A percentile compares a stretch with the other conserved stretches of the same genome.
Conservation (phyloP, 2,113 vertebrate genomes). For the Labeo catla region DNA sequence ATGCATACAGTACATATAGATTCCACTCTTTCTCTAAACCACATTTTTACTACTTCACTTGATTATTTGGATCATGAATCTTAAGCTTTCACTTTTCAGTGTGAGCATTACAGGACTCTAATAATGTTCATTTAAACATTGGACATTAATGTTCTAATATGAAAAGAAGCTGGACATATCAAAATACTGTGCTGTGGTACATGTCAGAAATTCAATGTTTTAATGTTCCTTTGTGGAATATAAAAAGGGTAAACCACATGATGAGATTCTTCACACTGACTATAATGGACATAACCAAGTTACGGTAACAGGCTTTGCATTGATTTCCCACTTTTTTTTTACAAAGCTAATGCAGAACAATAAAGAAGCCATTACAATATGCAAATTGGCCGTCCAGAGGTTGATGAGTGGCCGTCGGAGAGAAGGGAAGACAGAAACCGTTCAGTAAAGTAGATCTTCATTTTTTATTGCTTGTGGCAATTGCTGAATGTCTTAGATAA, state of each 20-base stretch:
- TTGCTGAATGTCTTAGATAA: too few relatives aligned
- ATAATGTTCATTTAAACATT: neutral
- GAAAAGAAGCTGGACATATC: neutral
- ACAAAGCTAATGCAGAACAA: slow-evolving; percentile 60
- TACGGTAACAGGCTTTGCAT: slow-evolving; percentile 65
- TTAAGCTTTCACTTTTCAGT: neutral
- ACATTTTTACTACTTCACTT: neutral
- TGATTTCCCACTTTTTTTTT: slow-evolving; percentile 59
- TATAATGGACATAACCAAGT: slow-evolving; percentile 65
- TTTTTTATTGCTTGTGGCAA: neutral
- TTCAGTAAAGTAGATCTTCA: neutral
- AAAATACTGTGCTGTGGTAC: neutral
- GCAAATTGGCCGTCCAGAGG: slow-evolving; percentile 49
- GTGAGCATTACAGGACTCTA: neutral
- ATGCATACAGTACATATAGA: neutral
- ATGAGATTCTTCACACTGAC: slow-evolving; percentile 54
- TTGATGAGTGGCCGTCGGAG: slow-evolving; percentile 59
- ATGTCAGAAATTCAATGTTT: neutral
- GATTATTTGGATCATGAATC: neutral
- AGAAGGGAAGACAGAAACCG: neutral
- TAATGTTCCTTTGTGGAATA: slow-evolving; percentile 33
- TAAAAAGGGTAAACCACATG: slow-evolving; percentile 47
- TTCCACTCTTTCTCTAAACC: too few relatives aligned
- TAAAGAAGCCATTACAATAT: slow-evolving; percentile 50
- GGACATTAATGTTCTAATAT: neutral